Base-by-base conservation (phyloP, 53 echinoderm and acorn worm species). In the Holothuria leucospilota region DNA sequence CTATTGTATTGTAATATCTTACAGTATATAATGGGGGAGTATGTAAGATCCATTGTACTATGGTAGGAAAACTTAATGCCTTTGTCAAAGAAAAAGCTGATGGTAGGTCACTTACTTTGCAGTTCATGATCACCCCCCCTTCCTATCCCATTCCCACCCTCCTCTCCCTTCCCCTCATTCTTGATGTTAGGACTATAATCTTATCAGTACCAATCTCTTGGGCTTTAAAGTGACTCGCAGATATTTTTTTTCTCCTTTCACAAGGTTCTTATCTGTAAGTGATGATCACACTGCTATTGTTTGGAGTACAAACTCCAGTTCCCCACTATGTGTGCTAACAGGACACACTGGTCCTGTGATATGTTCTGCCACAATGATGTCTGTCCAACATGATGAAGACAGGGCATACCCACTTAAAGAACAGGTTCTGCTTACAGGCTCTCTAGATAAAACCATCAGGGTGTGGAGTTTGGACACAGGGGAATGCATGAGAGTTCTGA, bases 221-320 rank as follows among this genome's bases (percentile, higher is more conserved):
- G 5, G 18, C 56, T 18, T 16, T 16, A 16, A 46, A 46, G 46
- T 46, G 8, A 46, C 46, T 46, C 3, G 46, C 46, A 9, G 46
- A 11, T 46, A 56, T 18, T 56, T 3, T 18, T 12, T 56, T 67
- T 30, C 28, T 67, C 21, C 42, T 42, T 53, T 81, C 38, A 14
- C 28, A 24, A 94, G 94, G 66, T 94, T 89, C 63, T 53, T 92
- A 18, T 92, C 94, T 18, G 91, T 88, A 12, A 72, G 86, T 29
- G 94, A 94, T 81, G 94, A 94, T 28, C 89, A 91, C 59, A 92
- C 84, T 24, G 89, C 84, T 21, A 89, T 94, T 61, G 75, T 94
- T 16, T 94, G 94, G 94, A 91, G 92, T 69, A 67, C 86, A 12
- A 83, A 78, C 70, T 81, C 80, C 15, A 71, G 79, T 29, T 29